Conservation (phyloP, 2,888 invertebrate species). For the Eumerus sabulonum region DNA sequence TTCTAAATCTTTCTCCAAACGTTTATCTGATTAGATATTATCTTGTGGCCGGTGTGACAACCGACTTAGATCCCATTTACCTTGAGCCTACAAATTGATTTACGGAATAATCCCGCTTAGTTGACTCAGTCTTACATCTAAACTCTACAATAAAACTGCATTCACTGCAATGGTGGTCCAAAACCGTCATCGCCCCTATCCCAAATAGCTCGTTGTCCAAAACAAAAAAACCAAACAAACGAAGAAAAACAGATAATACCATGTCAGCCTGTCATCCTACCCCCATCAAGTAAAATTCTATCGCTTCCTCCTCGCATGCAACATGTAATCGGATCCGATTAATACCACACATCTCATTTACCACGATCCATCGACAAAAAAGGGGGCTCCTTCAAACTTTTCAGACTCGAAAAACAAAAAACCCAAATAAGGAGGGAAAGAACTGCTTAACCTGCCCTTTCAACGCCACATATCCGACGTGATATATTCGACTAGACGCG, state of each 20-base stretch:
- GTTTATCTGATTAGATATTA: no score
- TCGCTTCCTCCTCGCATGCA: conserved; percentile 46
- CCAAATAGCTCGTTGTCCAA: no score
- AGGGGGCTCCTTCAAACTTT: conserved; percentile 62
- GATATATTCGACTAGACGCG: conserved; percentile 63
- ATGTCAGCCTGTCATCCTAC: conserved; percentile 51
- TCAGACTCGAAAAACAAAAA: conserved; percentile 41
- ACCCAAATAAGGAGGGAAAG: conserved; percentile 1
- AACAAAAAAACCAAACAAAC: no score
- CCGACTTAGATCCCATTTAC: no score
- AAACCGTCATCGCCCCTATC: no score
- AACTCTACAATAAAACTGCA: no score
- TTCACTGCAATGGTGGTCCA: no score
- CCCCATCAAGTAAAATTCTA: not conserved
- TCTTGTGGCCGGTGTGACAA: no score
- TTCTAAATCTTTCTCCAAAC: no score
- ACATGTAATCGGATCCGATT: conserved; percentile 65
- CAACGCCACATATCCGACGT: conserved; percentile 51
- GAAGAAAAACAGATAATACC: conserved; percentile 57
- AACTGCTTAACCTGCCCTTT: conserved; percentile 17
- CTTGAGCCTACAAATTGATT: no score
- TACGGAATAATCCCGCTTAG: no score
- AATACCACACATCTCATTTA: conserved; percentile 65
- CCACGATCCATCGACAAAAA: conserved; percentile 1
- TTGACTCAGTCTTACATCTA: no score